phyloP scores from a whole-genome alignment of 2,113 vertebrate species.

The Ploceus nigricollis region DNA sequence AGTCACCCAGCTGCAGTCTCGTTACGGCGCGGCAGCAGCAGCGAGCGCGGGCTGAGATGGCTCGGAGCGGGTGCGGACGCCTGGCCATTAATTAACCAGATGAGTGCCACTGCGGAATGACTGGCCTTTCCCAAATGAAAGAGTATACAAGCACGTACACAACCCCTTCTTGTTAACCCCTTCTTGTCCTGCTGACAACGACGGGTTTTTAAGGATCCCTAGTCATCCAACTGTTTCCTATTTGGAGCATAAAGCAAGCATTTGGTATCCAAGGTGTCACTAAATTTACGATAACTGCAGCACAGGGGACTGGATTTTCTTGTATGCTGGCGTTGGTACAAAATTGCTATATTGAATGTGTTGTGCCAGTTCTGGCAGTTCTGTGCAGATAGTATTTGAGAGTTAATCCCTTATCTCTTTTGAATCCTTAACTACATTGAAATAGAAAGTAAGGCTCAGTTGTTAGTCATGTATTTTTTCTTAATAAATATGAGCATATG shows the following conservation, averaged over 20 bases:
- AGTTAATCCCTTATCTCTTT: not conserved
- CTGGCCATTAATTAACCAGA: not conserved
- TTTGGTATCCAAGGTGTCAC: not conserved
- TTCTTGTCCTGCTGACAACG: not conserved
- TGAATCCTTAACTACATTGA: not conserved
- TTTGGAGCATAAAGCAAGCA: not conserved
- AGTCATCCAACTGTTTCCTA: not conserved
- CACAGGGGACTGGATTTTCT: not conserved
- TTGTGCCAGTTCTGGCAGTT: not conserved
- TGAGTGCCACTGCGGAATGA: not conserved
- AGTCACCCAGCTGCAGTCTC: not conserved
- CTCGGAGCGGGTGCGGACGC: not conserved
- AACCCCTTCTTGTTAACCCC: not conserved
- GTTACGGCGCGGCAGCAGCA: not conserved
- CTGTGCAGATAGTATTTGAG: not conserved
- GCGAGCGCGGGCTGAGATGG: not conserved
- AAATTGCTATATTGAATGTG: not conserved
- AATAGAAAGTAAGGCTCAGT: not conserved
- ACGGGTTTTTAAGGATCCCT: not conserved
- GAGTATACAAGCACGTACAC: fast-evolving
- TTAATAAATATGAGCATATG: not conserved
- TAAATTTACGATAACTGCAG: not conserved
- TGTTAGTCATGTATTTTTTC: not conserved
- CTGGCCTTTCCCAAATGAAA: not conserved
- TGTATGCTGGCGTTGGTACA: not conserved